Evolutionary conservation across 2,797 vertebrate species (phyloP).

Genomic region (Etheostoma nigrum): DNA sequence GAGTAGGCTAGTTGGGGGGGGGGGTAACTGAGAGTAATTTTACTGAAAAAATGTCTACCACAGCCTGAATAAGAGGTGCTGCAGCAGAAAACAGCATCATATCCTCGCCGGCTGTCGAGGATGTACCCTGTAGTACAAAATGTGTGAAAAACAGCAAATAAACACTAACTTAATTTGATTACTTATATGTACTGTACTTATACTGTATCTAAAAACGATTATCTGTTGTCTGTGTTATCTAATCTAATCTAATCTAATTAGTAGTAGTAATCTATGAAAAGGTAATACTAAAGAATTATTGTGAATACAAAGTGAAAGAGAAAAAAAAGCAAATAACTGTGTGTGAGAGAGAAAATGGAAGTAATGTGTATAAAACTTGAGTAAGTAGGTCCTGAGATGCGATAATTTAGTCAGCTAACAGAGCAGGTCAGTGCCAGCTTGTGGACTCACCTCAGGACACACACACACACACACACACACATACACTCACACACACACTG

Average conservation of each 20-base stretch:
- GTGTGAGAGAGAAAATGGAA: background rate
- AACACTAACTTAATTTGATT: background rate
- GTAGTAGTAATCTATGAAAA: background rate
- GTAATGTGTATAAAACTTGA: slow-evolving; percentile 16
- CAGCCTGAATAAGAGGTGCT: slow-evolving; percentile 6
- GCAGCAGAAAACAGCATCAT: slow-evolving; percentile 26
- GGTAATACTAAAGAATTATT: background rate
- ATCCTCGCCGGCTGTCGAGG: background rate
- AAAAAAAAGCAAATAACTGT: background rate
- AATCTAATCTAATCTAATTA: too few relatives aligned
- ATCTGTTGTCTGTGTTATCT: too few relatives aligned
- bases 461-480: slow-evolving; percentile 9
- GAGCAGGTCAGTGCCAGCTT: slow-evolving; percentile 63
- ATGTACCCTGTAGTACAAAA: background rate
- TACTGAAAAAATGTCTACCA: background rate
- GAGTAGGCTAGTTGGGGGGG: slow-evolving; percentile 17
- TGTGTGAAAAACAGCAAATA: background rate
- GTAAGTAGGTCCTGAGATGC: slow-evolving; percentile 32
- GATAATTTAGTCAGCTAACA: slow-evolving; percentile 44
- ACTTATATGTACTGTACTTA: background rate
- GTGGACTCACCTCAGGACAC: slow-evolving; percentile 45
- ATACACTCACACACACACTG: slow-evolving; percentile 14
- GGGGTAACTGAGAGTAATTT: slow-evolving; percentile 4
- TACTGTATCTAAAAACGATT: too few relatives aligned
- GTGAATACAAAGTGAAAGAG: background rate